These are phyloP conservation scores for Erannis defoliaria DNA, from an alignment of 2,888 invertebrate species.

Conservation along the genomic window DNA sequence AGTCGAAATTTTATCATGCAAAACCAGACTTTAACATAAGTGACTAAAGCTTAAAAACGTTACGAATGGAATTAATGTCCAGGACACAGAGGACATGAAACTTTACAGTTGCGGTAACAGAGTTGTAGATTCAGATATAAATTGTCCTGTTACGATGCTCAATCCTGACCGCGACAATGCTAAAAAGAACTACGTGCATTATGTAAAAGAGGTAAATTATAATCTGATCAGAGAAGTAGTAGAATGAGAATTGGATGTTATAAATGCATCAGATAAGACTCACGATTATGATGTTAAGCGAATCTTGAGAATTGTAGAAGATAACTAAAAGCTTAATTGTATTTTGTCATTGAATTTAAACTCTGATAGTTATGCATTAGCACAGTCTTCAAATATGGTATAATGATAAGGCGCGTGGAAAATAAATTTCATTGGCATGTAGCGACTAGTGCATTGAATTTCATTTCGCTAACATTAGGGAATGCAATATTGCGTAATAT, in stretches of 20 bases:
- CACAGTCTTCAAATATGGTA: neutral
- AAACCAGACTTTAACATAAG: conserved; percentile 60
- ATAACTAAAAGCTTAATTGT: conserved; percentile 72
- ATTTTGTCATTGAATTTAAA: conserved; percentile 74
- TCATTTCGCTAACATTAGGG: too few relatives aligned
- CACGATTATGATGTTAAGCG: conserved; percentile 62
- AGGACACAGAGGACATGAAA: conserved; percentile 66
- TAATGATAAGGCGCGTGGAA: conserved; percentile 12
- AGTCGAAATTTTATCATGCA: conserved; percentile 49
- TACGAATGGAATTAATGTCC: conserved; percentile 40
- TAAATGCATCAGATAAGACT: conserved; percentile 60
- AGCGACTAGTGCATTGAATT: too few relatives aligned
- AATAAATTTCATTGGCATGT: conserved; percentile 15
- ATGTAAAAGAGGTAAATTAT: conserved; percentile 64
- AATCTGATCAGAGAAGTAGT: conserved; percentile 57
- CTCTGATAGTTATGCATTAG: conserved; percentile 36
- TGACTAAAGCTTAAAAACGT: conserved; percentile 59
- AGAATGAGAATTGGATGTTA: conserved; percentile 62
- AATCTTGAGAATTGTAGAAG: conserved; percentile 66
- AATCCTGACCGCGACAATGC: conserved; percentile 59
- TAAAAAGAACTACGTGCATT: conserved; percentile 58
- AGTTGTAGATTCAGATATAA: conserved; percentile 74
- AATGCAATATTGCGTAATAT: conserved; percentile 49
- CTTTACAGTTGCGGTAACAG: conserved; percentile 75
- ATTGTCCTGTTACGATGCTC: conserved; percentile 65